phyloP scores from a whole-genome alignment of 2,888 invertebrate species.

The Stenodera caucasica region DNA sequence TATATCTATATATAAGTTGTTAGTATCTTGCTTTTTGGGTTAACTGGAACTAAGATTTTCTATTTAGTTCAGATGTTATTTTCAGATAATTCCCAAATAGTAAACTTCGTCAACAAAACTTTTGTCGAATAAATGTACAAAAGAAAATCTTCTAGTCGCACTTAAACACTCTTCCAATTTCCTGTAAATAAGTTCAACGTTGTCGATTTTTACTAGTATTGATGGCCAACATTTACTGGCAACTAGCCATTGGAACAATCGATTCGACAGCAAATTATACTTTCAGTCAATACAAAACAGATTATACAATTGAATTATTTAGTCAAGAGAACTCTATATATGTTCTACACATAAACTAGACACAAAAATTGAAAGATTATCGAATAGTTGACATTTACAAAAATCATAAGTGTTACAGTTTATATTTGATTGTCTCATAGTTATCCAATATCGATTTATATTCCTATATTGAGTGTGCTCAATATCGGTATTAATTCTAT shows the following conservation, averaged over 20 bases:
- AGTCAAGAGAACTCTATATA: neutral
- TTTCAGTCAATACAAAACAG: slow-evolving; percentile 10
- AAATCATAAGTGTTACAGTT: no score
- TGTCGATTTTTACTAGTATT: slow-evolving; percentile 14
- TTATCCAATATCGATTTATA: no score
- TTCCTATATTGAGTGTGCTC: no score
- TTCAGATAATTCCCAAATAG: slow-evolving; percentile 20
- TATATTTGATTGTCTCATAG: no score
- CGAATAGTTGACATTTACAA: neutral
- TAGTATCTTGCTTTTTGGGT: neutral
- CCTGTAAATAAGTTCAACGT: slow-evolving; percentile 8
- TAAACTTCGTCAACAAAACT: slow-evolving; percentile 12
- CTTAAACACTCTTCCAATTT: neutral
- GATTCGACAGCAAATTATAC: slow-evolving; percentile 8
- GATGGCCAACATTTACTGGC: slow-evolving; percentile 2
- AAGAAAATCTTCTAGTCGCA: slow-evolving; percentile 5
- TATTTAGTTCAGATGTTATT: slow-evolving; percentile 17
- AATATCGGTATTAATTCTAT: no score
- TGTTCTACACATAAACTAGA: no score
- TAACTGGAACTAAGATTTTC: neutral
- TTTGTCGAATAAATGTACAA: slow-evolving; percentile 1
- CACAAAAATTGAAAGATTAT: neutral
- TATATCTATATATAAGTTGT: neutral
- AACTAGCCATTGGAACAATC: slow-evolving; percentile 6
- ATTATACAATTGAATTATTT: slow-evolving; percentile 9